A percentile compares a stretch with the other conserved stretches of the same genome.
These are phyloP conservation scores for Thaleichthys pacificus DNA, from an alignment of 2,797 vertebrate species.

Conservation along the genomic window DNA sequence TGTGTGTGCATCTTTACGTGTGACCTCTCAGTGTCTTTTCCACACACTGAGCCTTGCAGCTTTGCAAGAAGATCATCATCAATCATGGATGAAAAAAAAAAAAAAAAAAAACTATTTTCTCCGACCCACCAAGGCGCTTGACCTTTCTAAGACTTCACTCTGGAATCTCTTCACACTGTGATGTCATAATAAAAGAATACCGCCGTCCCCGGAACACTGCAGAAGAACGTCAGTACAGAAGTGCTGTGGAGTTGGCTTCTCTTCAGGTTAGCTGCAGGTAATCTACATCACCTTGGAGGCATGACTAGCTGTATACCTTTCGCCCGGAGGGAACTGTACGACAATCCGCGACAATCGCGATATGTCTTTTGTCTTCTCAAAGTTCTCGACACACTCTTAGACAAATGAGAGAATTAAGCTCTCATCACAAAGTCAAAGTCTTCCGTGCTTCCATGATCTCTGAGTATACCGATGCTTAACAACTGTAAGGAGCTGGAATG, in stretches of 20 bases:
- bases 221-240: conserved; percentile 36
- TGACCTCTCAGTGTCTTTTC: conserved; percentile 50
- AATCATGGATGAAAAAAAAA: conserved; percentile 62
- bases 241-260: conserved; percentile 25
- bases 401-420: not conserved
- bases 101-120: not conserved
- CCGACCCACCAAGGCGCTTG: conserved; percentile 52
- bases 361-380: conserved; percentile 23
- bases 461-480: not conserved
- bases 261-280: not conserved
- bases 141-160: conserved; percentile 63
- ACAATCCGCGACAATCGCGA: conserved; percentile 28
- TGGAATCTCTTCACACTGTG: conserved; percentile 54
- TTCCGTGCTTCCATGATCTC: not conserved
- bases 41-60: conserved; percentile 45
- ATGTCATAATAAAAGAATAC: conserved; percentile 67
- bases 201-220: conserved; percentile 29
- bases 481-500: not conserved
- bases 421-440: not conserved
- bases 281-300: conserved; percentile 9
- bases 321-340: conserved; percentile 41
- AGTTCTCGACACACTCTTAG: not conserved
- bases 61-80: conserved; percentile 59
- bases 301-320: conserved; percentile 21
- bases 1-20: conserved; percentile 24